A percentile compares a stretch with the other conserved stretches of the same genome.
These are phyloP conservation scores for Acanthococcus lagerstroemiae DNA, from an alignment of 2,888 invertebrate species.

Conservation along the genomic window DNA sequence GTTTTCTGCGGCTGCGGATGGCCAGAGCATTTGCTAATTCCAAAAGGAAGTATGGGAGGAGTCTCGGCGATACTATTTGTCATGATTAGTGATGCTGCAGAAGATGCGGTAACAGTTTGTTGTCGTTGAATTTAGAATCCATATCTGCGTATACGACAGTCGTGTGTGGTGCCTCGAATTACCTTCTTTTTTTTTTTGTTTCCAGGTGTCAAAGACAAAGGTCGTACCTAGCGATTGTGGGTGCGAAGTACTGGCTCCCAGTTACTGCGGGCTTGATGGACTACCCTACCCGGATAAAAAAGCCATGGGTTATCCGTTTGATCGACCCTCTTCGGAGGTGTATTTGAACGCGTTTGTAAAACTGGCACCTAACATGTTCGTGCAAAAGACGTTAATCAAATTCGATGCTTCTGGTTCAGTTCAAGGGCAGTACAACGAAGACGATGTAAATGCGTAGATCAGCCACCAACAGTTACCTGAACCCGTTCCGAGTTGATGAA, in stretches of 20 bases:
- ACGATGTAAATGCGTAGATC: no score
- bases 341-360: slow-evolving; percentile 55
- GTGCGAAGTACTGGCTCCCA: no score
- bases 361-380: slow-evolving; percentile 62
- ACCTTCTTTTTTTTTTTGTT: no score
- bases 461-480: no score
- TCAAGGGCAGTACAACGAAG: no score
- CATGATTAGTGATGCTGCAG: slow-evolving; percentile 40
- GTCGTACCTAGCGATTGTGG: no score
- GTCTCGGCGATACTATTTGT: slow-evolving; percentile 41
- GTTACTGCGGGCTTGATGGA: slow-evolving; percentile 70
- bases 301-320: slow-evolving; percentile 77
- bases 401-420: no score
- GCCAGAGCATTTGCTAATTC: slow-evolving; percentile 43
- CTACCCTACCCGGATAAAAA: slow-evolving; percentile 67
- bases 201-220: no score
- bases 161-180: no score
- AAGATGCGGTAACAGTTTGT: slow-evolving; percentile 40
- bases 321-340: slow-evolving; percentile 51
- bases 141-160: no score
- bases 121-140: no score
- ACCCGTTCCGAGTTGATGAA: no score
- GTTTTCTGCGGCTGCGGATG: slow-evolving; percentile 71
- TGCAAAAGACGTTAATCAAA: slow-evolving; percentile 52
- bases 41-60: slow-evolving; percentile 41